Evolutionary conservation across 2,888 invertebrate genomes (phyloP), one percentile per base, ranked within the genome.

Genomic region (Aphodius granarius): DNA sequence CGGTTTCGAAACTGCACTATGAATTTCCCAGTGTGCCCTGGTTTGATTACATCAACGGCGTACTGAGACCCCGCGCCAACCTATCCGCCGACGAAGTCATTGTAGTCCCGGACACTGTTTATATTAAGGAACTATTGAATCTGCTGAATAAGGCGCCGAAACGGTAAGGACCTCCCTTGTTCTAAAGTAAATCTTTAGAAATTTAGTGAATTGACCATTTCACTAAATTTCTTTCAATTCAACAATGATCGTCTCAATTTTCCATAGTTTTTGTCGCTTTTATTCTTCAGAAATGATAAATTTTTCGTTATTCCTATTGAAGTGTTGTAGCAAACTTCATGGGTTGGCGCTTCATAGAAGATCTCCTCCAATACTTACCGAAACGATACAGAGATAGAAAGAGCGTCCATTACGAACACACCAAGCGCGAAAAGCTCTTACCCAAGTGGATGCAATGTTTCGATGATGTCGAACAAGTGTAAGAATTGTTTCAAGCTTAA

Each of bases 1-100:
- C 88, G 2, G 82, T 91, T 43, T 83, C 83, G 15, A 88, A 91
- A 75, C 83, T 91, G 63, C 87, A 89, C 78, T 83, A 85, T 73
- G 86, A 87, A 80, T 89, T 89, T 83, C 85, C 84, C 3, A 83
- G 81, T 16, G 81, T 86, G 62, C 79, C 82, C n/a, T 87, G 87
- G 87, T 79, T 80, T 21, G 80, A 84, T 71, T 86, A 84, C 76
- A 81, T 87, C 65, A 85, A 85, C 76, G 82, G 82, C 18, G 75
- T 79, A 22, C 76, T 86, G 22, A 78, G 84, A 13, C 84, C 83
- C 16, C 79, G 79, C 17, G 80, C 80, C 63, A 78, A 78, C 68
- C 80, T 87, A 21, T 81, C 79, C 73, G 81, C 83, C 71, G 84
- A 86, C 65, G 86, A 86, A 76, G 80, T 83, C 73, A 81, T 87